Percentiles rank a stretch among this genome's conserved stretches.
Evolutionary conservation across 2,113 vertebrate species (phyloP).

Genomic region (Pica pica): DNA sequence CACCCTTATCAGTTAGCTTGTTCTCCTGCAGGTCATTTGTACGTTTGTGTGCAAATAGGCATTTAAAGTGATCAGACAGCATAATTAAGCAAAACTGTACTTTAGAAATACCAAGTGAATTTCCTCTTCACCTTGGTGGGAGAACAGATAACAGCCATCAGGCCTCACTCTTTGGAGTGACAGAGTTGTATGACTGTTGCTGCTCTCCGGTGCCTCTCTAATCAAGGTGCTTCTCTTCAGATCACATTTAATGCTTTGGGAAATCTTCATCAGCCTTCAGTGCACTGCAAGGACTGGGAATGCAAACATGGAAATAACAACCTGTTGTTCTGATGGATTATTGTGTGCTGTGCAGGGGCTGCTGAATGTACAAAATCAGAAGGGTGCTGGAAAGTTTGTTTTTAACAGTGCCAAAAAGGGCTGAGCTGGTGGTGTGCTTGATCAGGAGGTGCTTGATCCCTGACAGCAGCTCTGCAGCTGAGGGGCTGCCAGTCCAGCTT

Average conservation of each 20-base stretch:
- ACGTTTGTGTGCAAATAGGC: conserved; percentile 67
- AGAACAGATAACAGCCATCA: conserved; percentile 25
- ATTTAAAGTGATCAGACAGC: conserved; percentile 56
- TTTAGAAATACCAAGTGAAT: conserved; percentile 11
- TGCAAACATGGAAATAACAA: not conserved
- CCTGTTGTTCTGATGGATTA: not conserved
- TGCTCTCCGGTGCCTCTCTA: conserved; percentile 45
- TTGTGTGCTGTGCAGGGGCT: not conserved
- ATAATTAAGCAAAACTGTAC: conserved; percentile 61
- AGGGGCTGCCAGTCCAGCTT: not conserved
- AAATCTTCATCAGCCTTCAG: not conserved
- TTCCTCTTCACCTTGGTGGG: conserved; percentile 45
- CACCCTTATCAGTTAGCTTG: conserved; percentile 37
- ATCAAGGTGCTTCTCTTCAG: conserved; percentile 42
- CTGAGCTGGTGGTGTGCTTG: not conserved
- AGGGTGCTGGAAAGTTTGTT: not conserved
- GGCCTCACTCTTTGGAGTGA: not conserved
- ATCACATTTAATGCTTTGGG: not conserved
- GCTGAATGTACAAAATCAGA: not conserved
- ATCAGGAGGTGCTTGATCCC: accelerated
- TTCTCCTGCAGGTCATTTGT: conserved; percentile 20
- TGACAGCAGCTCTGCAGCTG: not conserved
- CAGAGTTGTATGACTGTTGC: not conserved
- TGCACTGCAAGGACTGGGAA: not conserved
- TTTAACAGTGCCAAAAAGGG: not conserved